Conservation (phyloP, 2,113 vertebrate genomes). For the Seriola rivoliana region DNA sequence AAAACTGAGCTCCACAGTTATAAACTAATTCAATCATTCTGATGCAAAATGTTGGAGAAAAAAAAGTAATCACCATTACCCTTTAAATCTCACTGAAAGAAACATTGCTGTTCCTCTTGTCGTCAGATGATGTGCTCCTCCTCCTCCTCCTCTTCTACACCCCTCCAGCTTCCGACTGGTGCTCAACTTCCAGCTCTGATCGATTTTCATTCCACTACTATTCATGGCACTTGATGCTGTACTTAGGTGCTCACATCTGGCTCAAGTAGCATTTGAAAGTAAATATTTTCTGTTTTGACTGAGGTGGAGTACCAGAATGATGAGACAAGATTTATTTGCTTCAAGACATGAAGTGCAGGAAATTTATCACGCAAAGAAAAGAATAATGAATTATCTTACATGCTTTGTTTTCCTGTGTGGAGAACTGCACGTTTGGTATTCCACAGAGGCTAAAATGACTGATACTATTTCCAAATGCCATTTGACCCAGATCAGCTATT, state of each 20-base stretch:
- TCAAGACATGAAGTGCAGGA: background rate
- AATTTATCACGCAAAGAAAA: conserved; percentile 6
- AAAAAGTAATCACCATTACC: background rate
- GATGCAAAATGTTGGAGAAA: background rate
- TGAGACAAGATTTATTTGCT: background rate
- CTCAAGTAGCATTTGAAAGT: conserved; percentile 46
- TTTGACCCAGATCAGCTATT: conserved; percentile 56
- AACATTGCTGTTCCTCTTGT: conserved; percentile 28
- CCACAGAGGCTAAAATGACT: conserved; percentile 25
- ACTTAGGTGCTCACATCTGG: conserved; percentile 74
- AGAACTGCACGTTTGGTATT: conserved; percentile 30
- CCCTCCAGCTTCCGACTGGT: conserved; percentile 72
- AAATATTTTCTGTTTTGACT: conserved; percentile 26
- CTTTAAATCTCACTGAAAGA: background rate
- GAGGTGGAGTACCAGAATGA: conserved; percentile 19
- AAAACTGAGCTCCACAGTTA: background rate
- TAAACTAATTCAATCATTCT: background rate
- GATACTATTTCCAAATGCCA: conserved; percentile 46
- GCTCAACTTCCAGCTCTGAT: conserved; percentile 74
- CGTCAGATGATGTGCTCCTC: conserved; percentile 62
- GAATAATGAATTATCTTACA: background rate
- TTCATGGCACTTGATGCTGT: conserved; percentile 73
- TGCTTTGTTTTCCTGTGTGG: background rate
- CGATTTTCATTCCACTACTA: conserved; percentile 61
- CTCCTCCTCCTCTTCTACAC: conserved; percentile 43